These are phyloP conservation scores for Globicephala melas DNA, from an alignment of 2,113 vertebrate species.

Conservation along the genomic window DNA sequence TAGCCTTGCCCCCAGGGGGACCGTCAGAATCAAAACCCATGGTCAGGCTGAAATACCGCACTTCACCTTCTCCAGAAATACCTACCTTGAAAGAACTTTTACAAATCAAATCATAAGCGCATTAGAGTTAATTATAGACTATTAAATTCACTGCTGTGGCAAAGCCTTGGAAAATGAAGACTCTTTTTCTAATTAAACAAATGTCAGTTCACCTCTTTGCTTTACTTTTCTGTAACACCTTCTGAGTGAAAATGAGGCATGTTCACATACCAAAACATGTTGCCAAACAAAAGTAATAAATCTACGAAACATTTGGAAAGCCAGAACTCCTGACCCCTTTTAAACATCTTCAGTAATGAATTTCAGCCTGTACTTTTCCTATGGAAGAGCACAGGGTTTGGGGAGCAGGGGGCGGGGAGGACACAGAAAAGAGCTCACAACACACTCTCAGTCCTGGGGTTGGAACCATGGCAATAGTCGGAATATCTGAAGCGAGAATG, in stretches of 20 bases:
- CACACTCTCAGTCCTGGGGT: neutral
- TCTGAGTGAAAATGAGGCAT: neutral
- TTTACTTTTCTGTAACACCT: neutral
- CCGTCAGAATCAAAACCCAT: neutral
- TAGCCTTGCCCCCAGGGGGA: fast-evolving
- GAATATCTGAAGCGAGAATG: neutral
- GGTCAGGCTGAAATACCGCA: fast-evolving
- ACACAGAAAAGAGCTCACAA: neutral
- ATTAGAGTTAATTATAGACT: neutral
- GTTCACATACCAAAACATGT: neutral
- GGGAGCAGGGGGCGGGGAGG: fast-evolving
- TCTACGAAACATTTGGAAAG: neutral
- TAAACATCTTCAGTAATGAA: neutral
- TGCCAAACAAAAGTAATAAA: neutral
- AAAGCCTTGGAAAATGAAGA: neutral
- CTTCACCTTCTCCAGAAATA: neutral
- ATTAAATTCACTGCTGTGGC: neutral
- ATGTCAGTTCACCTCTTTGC: neutral
- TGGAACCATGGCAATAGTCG: neutral
- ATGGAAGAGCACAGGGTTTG: neutral
- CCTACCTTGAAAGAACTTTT: neutral
- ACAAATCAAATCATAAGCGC: neutral
- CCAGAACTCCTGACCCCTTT: neutral
- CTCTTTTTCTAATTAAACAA: neutral
- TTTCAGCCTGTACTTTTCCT: neutral